Percentiles rank a stretch among this genome's conserved stretches.
Conservation (phyloP, 2,888 invertebrate genomes). For the Caenorhabditis sp. region DNA sequence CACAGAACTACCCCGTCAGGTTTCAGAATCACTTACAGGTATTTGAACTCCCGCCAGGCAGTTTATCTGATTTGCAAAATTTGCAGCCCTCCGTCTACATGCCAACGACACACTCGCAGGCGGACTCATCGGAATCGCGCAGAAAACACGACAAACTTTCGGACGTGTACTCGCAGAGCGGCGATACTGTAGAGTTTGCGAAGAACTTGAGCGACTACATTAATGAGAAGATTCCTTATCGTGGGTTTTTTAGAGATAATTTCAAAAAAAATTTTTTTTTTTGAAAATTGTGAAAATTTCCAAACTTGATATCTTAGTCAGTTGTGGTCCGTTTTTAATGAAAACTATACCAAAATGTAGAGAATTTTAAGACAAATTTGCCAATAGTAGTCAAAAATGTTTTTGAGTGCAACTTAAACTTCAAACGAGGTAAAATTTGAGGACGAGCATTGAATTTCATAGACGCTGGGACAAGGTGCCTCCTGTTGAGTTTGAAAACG, state of each 20-base stretch:
- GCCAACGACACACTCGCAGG: conserved; percentile 57
- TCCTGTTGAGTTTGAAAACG: too few species aligned
- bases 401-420: too few species aligned
- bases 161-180: conserved; percentile 78
- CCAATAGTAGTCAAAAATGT: too few species aligned
- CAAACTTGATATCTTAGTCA: neutral
- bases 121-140: conserved; percentile 67
- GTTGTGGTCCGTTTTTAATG: neutral
- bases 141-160: conserved; percentile 65
- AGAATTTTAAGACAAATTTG: too few species aligned
- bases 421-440: too few species aligned
- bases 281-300: too few species aligned
- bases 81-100: conserved; percentile 46
- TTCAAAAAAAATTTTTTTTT: too few species aligned
- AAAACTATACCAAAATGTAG: neutral
- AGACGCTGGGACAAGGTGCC: too few species aligned
- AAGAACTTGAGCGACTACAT: conserved; percentile 77
- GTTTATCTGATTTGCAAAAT: too few species aligned
- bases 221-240: conserved; percentile 76
- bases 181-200: conserved; percentile 81
- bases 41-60: neutral
- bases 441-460: too few species aligned
- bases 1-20: conserved; percentile 37
- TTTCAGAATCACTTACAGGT: conserved; percentile 30
- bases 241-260: conserved; percentile 47